Percentiles rank a stretch among this genome's conserved stretches.
These are phyloP conservation scores for Folsomia candida DNA, from an alignment of 2,888 invertebrate species.

Conservation along the genomic window DNA sequence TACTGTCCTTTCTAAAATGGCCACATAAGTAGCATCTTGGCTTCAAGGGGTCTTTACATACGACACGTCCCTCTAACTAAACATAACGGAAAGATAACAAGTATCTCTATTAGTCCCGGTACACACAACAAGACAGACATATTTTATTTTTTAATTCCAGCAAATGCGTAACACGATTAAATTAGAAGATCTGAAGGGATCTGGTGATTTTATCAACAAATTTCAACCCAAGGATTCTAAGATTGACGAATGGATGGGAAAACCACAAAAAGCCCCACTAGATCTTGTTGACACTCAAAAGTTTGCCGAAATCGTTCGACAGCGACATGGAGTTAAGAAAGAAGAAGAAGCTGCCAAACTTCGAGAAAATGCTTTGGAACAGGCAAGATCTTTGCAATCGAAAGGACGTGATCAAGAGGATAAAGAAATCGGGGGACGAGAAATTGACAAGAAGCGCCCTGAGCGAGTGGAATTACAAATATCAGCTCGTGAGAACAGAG, in stretches of 20 bases:
- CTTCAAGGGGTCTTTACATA: too few relatives aligned
- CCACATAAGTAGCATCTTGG: too few relatives aligned
- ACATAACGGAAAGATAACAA: too few relatives aligned
- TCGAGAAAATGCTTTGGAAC: constrained; percentile 6
- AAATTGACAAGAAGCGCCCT: constrained; percentile 25
- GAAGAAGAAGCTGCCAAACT: constrained; percentile 14
- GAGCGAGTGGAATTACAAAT: constrained; percentile 46
- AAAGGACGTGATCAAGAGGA: background rate
- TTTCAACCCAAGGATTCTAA: constrained; percentile 1
- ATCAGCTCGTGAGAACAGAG: constrained; percentile 29
- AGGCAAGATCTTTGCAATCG: background rate
- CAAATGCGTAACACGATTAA: constrained; percentile 49
- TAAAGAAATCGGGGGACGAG: constrained; percentile 5
- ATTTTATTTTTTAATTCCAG: too few relatives aligned
- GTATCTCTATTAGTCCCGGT: too few relatives aligned
- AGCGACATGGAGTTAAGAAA: constrained; percentile 43
- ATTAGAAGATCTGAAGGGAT: constrained; percentile 34
- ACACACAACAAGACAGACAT: too few relatives aligned
- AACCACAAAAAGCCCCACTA: constrained; percentile 43
- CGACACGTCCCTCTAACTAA: too few relatives aligned
- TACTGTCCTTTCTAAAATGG: too few relatives aligned
- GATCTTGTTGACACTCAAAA: constrained; percentile 50
- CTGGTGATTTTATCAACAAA: constrained; percentile 16
- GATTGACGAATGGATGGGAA: constrained; percentile 50
- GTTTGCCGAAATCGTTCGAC: constrained; percentile 50